A percentile compares a stretch with the other conserved stretches of the same genome.
These are phyloP conservation scores for Dendropsophus ebraccatus DNA, from an alignment of 2,113 vertebrate genomes.

Conservation along the genomic window DNA sequence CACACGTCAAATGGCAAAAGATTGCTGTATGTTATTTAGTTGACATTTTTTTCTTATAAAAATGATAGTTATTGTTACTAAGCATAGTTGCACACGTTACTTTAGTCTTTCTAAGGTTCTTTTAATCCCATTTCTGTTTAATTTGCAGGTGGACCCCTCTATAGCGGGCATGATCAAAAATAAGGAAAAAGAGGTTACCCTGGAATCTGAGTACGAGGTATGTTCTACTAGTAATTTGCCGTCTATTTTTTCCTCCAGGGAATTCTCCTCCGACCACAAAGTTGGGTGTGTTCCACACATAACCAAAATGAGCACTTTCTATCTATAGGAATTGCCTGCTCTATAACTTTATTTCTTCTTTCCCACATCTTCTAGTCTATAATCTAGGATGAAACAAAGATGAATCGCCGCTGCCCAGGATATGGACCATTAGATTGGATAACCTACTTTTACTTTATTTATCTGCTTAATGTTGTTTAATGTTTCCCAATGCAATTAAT, in stretches of 20 bases:
- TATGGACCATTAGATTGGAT: not conserved
- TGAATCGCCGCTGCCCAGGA: not conserved
- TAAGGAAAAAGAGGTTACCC: constrained; percentile 67
- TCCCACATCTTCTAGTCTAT: constrained; percentile 62
- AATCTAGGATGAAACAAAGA: not conserved
- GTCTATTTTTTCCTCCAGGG: constrained; percentile 36
- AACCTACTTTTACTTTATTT: not conserved
- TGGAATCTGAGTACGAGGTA: constrained; percentile 93
- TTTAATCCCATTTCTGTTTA: constrained; percentile 60
- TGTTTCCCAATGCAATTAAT: too few species aligned
- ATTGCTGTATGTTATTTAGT: too few species aligned
- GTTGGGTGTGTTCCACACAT: constrained; percentile 55
- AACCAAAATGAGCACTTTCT: constrained; percentile 68
- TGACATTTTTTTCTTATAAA: not conserved
- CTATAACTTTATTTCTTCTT: constrained; percentile 51
- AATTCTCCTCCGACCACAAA: constrained; percentile 59
- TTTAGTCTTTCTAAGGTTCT: not conserved
- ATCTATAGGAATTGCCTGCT: constrained; percentile 57
- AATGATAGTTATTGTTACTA: not conserved
- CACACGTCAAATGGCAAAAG: too few species aligned
- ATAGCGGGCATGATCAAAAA: constrained; percentile 78
- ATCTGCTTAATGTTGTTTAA: not conserved
- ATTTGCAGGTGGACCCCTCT: constrained; percentile 79
- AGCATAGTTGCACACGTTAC: not conserved
- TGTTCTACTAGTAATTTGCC: constrained; percentile 49